Percentiles rank a stretch among this genome's conserved stretches.
Conservation (phyloP, 2,113 vertebrate species). For the Climacteris rufus region DNA sequence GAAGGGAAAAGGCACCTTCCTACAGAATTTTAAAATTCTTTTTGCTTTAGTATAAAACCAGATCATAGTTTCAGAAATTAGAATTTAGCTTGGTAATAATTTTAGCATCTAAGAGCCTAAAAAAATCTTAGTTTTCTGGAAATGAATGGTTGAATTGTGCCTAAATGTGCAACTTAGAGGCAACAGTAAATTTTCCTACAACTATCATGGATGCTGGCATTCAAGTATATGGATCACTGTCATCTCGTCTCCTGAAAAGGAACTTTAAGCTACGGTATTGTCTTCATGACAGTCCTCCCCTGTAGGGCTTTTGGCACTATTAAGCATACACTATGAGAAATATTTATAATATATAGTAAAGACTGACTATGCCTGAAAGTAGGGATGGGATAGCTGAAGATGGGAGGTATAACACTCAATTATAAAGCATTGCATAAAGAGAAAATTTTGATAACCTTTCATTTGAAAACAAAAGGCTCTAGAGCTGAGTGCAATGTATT, state of each 20-base stretch:
- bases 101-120: background rate
- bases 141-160: background rate
- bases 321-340: background rate
- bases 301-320: background rate
- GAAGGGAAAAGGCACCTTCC: background rate
- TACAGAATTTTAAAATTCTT: background rate
- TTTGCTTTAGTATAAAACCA: background rate
- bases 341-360: background rate
- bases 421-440: conserved; percentile 10
- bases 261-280: background rate
- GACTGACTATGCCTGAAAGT: background rate
- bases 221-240: background rate
- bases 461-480: conserved; percentile 17
- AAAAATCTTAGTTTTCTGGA: background rate
- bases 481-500: background rate
- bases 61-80: background rate
- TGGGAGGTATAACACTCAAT: background rate
- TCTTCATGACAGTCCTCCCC: background rate
- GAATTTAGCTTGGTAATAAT: background rate
- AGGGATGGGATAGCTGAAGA: background rate
- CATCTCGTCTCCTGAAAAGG: background rate
- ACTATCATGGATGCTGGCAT: background rate
- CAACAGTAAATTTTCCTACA: background rate
- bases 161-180: background rate
- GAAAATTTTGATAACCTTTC: background rate